Evolutionary conservation across 2,797 vertebrate genomes (phyloP), one percentile per base, ranked within the genome.

Genomic region (Acipenser oxyrinchus): DNA sequence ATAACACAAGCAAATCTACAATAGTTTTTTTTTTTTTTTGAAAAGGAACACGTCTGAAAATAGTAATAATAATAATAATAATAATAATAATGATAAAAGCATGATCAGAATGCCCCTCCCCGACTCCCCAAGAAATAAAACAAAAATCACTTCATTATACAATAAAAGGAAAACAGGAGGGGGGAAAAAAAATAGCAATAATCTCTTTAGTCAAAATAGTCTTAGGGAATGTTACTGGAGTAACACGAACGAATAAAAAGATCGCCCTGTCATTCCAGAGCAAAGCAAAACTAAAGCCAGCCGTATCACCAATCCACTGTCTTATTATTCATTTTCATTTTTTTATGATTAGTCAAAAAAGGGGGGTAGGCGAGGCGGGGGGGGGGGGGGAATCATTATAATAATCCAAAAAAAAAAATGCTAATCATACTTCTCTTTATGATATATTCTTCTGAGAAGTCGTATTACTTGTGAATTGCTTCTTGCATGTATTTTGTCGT

Each of bases 361-460:
- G 15, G 1, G 15, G 15, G 90, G 84, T 87, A 75, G 71, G 76
- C 83, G 86, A n/a, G n/a, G n/a, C n/a, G n/a, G 81, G 85, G 76
- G 15, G 81, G 82, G 78, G 81, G 85, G 77, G 23, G 23, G 2
- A 37, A 37, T 79, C 78, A 85, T 85, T 76, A 75, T 77, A 79
- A 82, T 84, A 88, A 82, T 86, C 83, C 60, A 87, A 89, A 91
- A 90, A 85, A 87, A 88, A 88, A 74, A 81, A 81, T 0, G 76
- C 87, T 86, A 87, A 87, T 89, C 84, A 88, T 81, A 77, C 75
- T 84, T 78, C 80, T 82, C 79, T 86, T 82, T 81, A 84, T 80
- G 84, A 85, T 82, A 84, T 88, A 85, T 78, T 90, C 83, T 89
- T 88, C 88, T 71, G 80, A 88, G 88, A 90, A 89, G 83, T 83